Percentiles rank a stretch among this genome's conserved stretches.
phyloP scores from a whole-genome alignment of 2,113 vertebrate genomes.

The Oxyruncus cristatus region DNA sequence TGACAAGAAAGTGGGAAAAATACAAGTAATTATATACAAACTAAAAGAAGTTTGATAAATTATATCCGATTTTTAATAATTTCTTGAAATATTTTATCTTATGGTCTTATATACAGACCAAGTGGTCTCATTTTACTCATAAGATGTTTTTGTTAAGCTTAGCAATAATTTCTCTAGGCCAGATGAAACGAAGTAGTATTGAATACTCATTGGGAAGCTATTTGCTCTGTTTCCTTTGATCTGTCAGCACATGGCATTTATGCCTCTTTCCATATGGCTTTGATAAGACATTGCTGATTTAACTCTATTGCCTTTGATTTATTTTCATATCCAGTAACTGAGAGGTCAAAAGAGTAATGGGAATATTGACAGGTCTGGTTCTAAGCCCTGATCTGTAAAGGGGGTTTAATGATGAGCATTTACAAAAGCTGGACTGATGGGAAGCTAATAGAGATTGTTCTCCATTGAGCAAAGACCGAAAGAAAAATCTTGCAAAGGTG shows the following conservation, averaged over 20 bases:
- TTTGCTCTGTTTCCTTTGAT: neutral
- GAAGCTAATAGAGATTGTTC: neutral
- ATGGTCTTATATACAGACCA: neutral
- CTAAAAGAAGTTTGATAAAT: neutral
- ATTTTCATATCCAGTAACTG: neutral
- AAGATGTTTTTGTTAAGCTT: neutral
- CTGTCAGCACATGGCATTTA: neutral
- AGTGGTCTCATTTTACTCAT: neutral
- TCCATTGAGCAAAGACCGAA: neutral
- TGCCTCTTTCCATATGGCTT: neutral
- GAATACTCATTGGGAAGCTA: neutral
- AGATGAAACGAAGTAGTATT: neutral
- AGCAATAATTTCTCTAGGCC: neutral
- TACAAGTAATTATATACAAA: neutral
- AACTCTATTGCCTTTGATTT: neutral
- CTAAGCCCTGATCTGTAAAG: neutral
- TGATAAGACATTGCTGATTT: neutral
- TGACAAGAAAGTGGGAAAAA: neutral
- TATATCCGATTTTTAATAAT: neutral
- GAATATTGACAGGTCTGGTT: neutral
- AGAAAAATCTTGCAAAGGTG: constrained; percentile 36
- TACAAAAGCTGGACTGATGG: neutral
- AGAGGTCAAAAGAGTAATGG: neutral
- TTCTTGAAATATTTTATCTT: neutral
- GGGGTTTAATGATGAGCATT: neutral